Evolutionary conservation across 2,888 invertebrate species (phyloP), one percentile per base, ranked within the genome.

Genomic region (Drosophila tripunctata): DNA sequence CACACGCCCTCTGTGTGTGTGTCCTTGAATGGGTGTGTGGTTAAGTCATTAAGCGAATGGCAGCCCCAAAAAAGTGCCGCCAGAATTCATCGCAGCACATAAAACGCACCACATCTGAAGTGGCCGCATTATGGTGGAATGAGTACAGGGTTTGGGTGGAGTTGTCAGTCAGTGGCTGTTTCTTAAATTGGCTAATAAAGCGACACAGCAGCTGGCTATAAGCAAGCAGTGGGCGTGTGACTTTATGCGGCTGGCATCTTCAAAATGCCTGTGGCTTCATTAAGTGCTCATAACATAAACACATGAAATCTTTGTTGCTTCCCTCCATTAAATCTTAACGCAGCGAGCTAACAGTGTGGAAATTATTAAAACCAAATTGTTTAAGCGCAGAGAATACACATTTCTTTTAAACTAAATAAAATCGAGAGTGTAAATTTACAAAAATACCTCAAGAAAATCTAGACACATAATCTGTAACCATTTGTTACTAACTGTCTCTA

Each of bases 141-240:
- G 36, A 38, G 50, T 38, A 24, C 17, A 27, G 51, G 24, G 65
- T 52, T 48, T 45, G 55, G 5, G n/a, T n/a, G n/a, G 51, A 52
- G 43, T 44, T 51, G 55, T 58, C 70, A 51, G 73, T 54, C 66
- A 60, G 62, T 60, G 85, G 38, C 82, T 81, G 75, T 81, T 78
- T 81, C 81, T 87, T 65, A 81, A 81, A 87, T 81, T 81, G 87
- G 81, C 81, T 85, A 81, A 81, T 81, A 81, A 81, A 81, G 85
- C 75, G 80, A 68, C n/a, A n/a, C 82, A 81, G 78, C 78, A 71
- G 71, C 41, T 62, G 47, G 31, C 51, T 38, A 44, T 41, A 14
- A 33, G n/a, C 12, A 17, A 48, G 50, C 22, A 41, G 43, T 56
- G 61, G 73, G 70, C 82, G 71, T 81, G 78, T 64, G 66, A 69